Evolutionary conservation across 2,888 invertebrate genomes (phyloP).

Genomic region (Dolichopus griseipennis): DNA sequence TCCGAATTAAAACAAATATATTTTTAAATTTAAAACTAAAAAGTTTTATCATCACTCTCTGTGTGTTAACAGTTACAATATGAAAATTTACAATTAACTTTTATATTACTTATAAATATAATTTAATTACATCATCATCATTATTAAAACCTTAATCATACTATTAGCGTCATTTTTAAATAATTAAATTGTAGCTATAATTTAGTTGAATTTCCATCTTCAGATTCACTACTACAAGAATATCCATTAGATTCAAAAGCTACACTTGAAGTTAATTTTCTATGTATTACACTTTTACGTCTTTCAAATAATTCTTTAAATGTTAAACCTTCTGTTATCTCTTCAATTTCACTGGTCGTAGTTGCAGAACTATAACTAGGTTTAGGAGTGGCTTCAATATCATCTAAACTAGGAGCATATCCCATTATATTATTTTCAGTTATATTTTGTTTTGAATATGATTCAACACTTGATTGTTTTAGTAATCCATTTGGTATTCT

Average conservation of each 20-base stretch:
- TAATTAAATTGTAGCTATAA: background rate
- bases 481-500: background rate
- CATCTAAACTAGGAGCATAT: background rate
- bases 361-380: background rate
- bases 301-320: slow-evolving; percentile 1
- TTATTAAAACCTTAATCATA: background rate
- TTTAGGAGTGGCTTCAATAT: background rate
- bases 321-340: background rate
- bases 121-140: background rate
- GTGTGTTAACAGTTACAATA: no score
- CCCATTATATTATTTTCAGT: background rate
- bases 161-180: background rate
- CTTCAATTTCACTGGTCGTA: slow-evolving; percentile 2
- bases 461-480: slow-evolving; percentile 11
- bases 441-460: background rate
- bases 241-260: background rate
- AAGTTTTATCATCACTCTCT: no score
- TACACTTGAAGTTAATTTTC: background rate
- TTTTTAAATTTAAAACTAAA: no score
- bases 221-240: background rate
- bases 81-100: no score
- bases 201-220: background rate
- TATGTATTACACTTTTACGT: background rate
- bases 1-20: no score
- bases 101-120: background rate